Evolutionary conservation across 2,888 invertebrate genomes (phyloP), one percentile per base, ranked within the genome.

Genomic region (Trichogramma evanescens): DNA sequence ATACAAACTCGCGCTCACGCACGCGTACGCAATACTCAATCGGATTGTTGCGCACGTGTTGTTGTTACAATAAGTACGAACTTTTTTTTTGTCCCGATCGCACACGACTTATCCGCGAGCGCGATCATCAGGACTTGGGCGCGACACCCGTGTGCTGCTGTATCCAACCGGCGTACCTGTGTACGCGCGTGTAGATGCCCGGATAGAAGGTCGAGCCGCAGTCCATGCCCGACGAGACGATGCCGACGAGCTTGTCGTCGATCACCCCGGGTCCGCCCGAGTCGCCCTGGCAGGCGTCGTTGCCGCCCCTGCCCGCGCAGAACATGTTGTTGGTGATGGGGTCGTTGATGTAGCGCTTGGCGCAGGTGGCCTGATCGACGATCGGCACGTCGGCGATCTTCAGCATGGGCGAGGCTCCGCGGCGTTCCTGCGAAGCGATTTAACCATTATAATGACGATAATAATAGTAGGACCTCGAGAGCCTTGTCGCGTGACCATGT

Each of bases 251-350:
- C 56, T 61, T 46, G 4, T 63, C 64, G 44, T 64, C 58, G 4
- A 61, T 55, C 10, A 64, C 59, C 38, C 50, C 66, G 4, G 67
- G 67, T 1, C 67, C 65, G 26, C 67, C 67, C 5, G 67, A 67
- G 48, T 67, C 67, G 8, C 67, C 67, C 43, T 66, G 66, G 50
- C 67, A 66, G 6, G 66, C 56, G 58, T 67, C 67, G 4, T 45
- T 53, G 6, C 42, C 5, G 1, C 61, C 61, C 44, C 50, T 45
- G 7, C 65, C 65, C 4, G 65, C 65, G 50, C 65, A 65, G 49
- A 65, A 64, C 61, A 65, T 62, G 42, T 64, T 62, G 10, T 54
- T 53, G 7, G 60, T 62, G 26, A 63, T 53, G 4, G 63, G 60
- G 42, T 61, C 62, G 9, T 41, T 9, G 6, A 58, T 56, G 52